phyloP scores from a whole-genome alignment of 1,140 invertebrate genomes.

The Drosophila carrolli region DNA sequence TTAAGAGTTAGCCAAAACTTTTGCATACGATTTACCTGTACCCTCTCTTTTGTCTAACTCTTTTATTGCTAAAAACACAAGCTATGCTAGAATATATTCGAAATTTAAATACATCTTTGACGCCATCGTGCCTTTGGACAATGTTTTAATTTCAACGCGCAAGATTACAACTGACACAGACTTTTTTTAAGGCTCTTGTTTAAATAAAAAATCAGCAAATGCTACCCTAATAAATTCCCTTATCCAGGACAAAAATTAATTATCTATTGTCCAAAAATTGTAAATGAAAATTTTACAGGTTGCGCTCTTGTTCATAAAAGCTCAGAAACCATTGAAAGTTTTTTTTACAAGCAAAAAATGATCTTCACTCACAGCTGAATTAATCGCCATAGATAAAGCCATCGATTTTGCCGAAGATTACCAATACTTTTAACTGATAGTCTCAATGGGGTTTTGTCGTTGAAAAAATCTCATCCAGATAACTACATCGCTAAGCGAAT shows the following conservation, averaged over 20 bases:
- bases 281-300: not conserved
- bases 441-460: not conserved
- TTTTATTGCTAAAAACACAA: no score
- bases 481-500: not conserved
- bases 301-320: no score
- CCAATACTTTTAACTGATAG: not conserved
- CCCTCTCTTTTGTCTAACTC: no score
- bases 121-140: not conserved
- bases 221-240: not conserved
- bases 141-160: not conserved
- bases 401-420: not conserved
- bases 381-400: no score
- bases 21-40: no score
- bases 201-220: conserved; percentile 1
- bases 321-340: not conserved
- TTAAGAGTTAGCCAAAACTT: no score
- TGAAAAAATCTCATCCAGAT: not conserved
- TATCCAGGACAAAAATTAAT: not conserved
- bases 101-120: no score
- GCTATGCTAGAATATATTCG: no score
- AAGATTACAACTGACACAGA: not conserved
- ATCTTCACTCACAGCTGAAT: not conserved
- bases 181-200: conserved; percentile 1
- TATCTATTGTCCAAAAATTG: not conserved
- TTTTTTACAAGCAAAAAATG: not conserved